These are phyloP conservation scores for Cochlearius cochlearius DNA, from an alignment of 2,113 vertebrate genomes.

Conservation along the genomic window DNA sequence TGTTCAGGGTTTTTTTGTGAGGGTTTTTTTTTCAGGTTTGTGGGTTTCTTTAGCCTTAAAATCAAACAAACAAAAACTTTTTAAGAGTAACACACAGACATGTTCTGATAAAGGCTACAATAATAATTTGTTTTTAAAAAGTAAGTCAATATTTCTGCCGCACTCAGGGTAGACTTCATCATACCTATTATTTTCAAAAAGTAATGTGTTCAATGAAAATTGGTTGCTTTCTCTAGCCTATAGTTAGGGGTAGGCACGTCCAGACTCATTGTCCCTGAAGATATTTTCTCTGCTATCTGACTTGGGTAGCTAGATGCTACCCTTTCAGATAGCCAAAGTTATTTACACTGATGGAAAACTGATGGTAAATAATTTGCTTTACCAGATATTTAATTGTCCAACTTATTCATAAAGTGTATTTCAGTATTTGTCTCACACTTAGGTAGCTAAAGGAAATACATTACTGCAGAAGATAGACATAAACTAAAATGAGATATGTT, in stretches of 20 bases:
- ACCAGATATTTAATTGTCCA: neutral
- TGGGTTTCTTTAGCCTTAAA: rapidly evolving
- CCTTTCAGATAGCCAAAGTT: neutral
- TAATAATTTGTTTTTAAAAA: neutral
- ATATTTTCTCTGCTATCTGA: neutral
- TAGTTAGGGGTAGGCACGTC: neutral
- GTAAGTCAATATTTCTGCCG: neutral
- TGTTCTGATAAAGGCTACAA: neutral
- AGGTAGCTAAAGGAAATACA: neutral
- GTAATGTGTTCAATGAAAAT: neutral
- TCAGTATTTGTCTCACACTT: neutral
- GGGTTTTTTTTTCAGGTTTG: neutral
- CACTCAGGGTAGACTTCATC: neutral
- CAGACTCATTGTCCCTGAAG: neutral
- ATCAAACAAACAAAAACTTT: neutral
- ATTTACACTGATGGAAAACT: neutral
- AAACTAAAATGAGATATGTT: neutral
- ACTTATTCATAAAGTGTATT: neutral
- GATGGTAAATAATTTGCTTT: neutral
- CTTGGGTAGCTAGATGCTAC: neutral
- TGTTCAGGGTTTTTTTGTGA: rapidly evolving
- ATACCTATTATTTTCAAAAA: neutral
- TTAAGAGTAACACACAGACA: neutral
- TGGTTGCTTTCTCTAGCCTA: neutral
- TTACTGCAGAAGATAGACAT: neutral